These are phyloP conservation scores for Hypomesus transpacificus DNA, from an alignment of 2,113 vertebrate species.

Conservation along the genomic window DNA sequence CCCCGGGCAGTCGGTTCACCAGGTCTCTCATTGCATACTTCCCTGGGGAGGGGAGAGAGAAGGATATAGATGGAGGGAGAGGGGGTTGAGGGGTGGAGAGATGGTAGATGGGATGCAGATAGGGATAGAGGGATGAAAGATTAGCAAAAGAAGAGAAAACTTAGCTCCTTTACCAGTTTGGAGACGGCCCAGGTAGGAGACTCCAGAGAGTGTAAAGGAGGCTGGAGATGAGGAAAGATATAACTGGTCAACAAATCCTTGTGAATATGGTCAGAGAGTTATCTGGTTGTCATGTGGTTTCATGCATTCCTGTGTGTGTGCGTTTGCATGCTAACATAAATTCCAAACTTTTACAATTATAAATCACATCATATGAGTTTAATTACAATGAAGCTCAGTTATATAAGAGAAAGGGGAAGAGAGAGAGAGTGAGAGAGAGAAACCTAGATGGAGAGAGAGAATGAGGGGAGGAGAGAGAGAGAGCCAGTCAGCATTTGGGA, in stretches of 20 bases:
- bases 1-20: slow-evolving; percentile 91
- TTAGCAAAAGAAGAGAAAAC: not conserved
- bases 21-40: slow-evolving; percentile 97
- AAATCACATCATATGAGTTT: too few species aligned
- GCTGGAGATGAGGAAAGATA: too few species aligned
- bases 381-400: too few species aligned
- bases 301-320: too few species aligned
- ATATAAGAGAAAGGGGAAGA: too few species aligned
- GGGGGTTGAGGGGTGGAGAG: not conserved
- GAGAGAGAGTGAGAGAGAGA: not conserved
- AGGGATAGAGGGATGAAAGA: slow-evolving; percentile 9
- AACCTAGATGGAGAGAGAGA: slow-evolving; percentile 1
- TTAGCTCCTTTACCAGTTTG: not conserved
- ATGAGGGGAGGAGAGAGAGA: not conserved
- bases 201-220: not conserved
- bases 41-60: slow-evolving; percentile 64
- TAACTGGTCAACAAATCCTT: too few species aligned
- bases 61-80: not conserved
- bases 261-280: too few species aligned
- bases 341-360: too few species aligned
- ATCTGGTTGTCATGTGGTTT: too few species aligned
- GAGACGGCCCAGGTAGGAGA: not conserved
- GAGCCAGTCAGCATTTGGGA: not conserved
- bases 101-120: too few species aligned
- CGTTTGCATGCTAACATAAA: too few species aligned